Conservation (phyloP, 2,113 vertebrate species). For the Rhombomys opimus region DNA sequence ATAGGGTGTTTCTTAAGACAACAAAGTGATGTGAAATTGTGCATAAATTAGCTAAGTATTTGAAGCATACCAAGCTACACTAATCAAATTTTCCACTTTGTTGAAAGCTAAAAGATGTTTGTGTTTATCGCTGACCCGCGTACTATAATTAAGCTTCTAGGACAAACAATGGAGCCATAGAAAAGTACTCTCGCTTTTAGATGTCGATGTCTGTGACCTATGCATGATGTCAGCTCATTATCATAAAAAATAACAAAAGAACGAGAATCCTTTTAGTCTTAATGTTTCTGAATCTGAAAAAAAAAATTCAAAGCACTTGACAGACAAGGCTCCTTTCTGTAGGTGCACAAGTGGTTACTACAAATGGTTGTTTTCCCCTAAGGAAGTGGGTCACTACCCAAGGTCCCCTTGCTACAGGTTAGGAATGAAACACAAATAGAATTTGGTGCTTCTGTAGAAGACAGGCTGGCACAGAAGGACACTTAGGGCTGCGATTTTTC, state of each 20-base stretch:
- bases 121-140: neutral
- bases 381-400: neutral
- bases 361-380: neutral
- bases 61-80: neutral
- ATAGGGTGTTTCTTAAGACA: neutral
- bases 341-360: neutral
- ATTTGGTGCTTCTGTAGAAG: neutral
- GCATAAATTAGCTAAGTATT: neutral
- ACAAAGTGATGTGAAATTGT: neutral
- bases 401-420: neutral
- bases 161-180: neutral
- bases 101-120: slow-evolving; percentile 3
- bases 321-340: neutral
- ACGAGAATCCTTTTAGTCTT: neutral
- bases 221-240: neutral
- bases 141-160: neutral
- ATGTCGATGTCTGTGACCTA: slow-evolving; percentile 7
- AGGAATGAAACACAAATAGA: neutral
- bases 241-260: slow-evolving; percentile 45
- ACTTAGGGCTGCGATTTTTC: neutral
- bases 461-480: neutral
- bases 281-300: neutral
- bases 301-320: slow-evolving; percentile 3
- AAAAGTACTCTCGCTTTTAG: neutral
- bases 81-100: slow-evolving; percentile 8